These are phyloP conservation scores for Eulithis prunata DNA, from an alignment of 2,888 invertebrate species.

Conservation along the genomic window DNA sequence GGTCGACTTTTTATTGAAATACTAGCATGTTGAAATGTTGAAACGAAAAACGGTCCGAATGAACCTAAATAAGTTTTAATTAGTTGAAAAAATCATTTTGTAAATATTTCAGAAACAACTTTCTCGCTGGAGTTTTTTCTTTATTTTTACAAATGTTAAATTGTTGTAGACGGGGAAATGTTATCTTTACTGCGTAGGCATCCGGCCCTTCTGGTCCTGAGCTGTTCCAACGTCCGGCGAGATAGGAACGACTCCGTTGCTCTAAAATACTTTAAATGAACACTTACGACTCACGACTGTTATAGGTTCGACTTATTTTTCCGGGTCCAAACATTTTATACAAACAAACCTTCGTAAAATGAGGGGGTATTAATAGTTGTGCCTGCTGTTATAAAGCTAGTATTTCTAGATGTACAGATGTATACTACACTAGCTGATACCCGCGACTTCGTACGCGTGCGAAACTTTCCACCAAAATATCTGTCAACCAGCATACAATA, in stretches of 20 bases:
- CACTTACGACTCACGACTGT: conserved; percentile 37
- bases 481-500: no score
- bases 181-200: conserved; percentile 58
- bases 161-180: conserved; percentile 44
- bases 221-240: conserved; percentile 38
- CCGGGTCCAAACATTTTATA: conserved; percentile 10
- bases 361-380: no score
- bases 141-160: conserved; percentile 36
- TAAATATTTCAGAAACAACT: conserved; percentile 21
- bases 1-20: no score
- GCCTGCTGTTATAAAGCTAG: no score
- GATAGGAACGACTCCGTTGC: conserved; percentile 38
- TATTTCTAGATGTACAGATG: no score
- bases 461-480: no score
- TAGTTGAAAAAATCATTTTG: not conserved
- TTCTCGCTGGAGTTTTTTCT: conserved; percentile 20
- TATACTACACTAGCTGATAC: no score
- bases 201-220: conserved; percentile 51
- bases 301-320: conserved; percentile 26
- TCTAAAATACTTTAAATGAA: conserved; percentile 44
- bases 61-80: not conserved
- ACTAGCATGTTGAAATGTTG: no score
- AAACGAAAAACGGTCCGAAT: not conserved
- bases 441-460: no score
- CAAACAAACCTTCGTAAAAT: not conserved